Evolutionary conservation across 1,140 invertebrate genomes (phyloP).

Genomic region (Bombus confusus): DNA sequence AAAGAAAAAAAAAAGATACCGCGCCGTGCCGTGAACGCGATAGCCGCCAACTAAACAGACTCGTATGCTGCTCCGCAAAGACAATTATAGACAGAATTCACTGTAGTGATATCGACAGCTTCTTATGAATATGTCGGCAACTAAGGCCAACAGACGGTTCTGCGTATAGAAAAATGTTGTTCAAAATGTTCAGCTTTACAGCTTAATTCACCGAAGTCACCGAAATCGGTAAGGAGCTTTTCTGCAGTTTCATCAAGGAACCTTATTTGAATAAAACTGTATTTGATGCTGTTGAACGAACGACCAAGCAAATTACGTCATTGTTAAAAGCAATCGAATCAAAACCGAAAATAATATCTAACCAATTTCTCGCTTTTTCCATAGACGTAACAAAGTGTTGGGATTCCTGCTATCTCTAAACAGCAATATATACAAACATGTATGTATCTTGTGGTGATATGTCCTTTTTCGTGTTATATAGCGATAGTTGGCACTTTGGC

Average conservation of each 20-base stretch:
- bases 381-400: neutral
- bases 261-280: neutral
- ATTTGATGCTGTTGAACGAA: constrained; percentile 9
- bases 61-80: too few relatives aligned
- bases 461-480: constrained; percentile 46
- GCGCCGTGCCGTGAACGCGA: rapidly evolving
- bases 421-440: constrained; percentile 7
- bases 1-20: too few relatives aligned
- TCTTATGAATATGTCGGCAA: too few relatives aligned
- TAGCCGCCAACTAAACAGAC: too few relatives aligned
- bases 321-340: constrained; percentile 30
- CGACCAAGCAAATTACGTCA: constrained; percentile 40
- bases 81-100: too few relatives aligned
- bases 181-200: too few relatives aligned
- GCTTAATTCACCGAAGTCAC: too few relatives aligned
- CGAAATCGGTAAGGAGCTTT: too few relatives aligned
- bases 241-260: neutral
- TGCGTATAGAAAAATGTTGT: too few relatives aligned
- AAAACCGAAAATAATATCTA: constrained; percentile 19
- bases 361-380: constrained; percentile 17
- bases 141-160: too few relatives aligned
- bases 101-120: too few relatives aligned
- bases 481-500: constrained; percentile 33
- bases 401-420: constrained; percentile 26
- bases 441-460: constrained; percentile 47